These are phyloP conservation scores for Sphyrna mokarran DNA, from an alignment of 2,113 vertebrate species.

Conservation along the genomic window DNA sequence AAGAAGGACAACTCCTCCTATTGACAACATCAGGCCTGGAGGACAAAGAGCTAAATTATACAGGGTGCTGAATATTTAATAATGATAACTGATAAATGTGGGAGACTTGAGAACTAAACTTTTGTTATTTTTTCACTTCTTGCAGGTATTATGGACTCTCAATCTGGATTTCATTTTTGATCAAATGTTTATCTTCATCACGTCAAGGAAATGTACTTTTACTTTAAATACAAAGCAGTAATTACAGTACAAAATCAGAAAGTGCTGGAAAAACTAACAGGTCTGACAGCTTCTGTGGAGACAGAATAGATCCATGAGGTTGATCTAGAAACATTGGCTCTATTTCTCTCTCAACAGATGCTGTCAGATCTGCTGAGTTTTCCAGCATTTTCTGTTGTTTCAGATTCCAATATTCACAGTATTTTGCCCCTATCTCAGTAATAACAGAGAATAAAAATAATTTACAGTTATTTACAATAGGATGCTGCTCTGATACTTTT, in stretches of 20 bases:
- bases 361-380: no score
- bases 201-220: not conserved
- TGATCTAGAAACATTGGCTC: no score
- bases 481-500: not conserved
- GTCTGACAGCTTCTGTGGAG: no score
- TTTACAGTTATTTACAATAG: not conserved
- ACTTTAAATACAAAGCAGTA: not conserved
- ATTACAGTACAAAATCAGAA: no score
- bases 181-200: constrained; percentile 15
- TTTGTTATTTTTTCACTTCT: not conserved
- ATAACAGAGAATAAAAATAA: not conserved
- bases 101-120: not conserved
- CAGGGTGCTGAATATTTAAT: not conserved
- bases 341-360: no score
- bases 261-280: no score
- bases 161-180: not conserved
- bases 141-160: not conserved
- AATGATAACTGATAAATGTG: not conserved
- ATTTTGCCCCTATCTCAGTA: not conserved
- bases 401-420: no score
- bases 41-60: not conserved
- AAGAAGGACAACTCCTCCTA: not conserved
- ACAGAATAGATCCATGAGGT: no score
- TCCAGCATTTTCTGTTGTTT: no score
- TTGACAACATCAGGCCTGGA: constrained; percentile 2